These are phyloP conservation scores for Argopecten irradians DNA, from an alignment of 1,140 invertebrate genomes.

Conservation along the genomic window DNA sequence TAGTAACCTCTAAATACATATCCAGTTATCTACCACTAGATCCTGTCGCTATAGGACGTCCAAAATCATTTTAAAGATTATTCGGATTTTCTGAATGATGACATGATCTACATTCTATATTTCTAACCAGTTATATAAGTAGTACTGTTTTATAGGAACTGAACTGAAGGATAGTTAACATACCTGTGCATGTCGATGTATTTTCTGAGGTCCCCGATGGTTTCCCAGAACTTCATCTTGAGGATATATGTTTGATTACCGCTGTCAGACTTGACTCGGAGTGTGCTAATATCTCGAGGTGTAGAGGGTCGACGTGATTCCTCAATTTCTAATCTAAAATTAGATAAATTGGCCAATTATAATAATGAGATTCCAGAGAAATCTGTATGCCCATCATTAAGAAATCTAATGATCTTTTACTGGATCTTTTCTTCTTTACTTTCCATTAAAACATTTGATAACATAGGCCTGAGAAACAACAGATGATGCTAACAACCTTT, in stretches of 20 bases:
- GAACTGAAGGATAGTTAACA: neutral
- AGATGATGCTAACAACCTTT: no score
- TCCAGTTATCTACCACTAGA: no score
- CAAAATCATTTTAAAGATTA: no score
- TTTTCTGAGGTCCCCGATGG: slow-evolving; percentile 69
- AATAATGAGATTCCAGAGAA: neutral
- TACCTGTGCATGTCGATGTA: slow-evolving; percentile 71
- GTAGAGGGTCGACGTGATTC: slow-evolving; percentile 50
- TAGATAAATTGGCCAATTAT: neutral
- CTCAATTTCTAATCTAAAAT: slow-evolving; percentile 41
- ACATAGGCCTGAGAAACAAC: no score
- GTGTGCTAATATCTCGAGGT: slow-evolving; percentile 70
- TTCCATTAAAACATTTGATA: no score
- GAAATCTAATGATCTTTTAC: no score
- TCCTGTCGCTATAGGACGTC: no score
- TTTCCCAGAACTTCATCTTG: slow-evolving; percentile 75
- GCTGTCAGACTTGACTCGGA: slow-evolving; percentile 71
- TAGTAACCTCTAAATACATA: no score
- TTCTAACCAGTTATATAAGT: neutral
- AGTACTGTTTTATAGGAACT: neutral
- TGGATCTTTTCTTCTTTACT: no score
- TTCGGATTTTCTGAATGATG: no score
- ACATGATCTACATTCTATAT: no score
- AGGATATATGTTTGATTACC: slow-evolving; percentile 75
- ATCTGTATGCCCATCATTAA: no score